A percentile compares a stretch with the other conserved stretches of the same genome.
Conservation (phyloP, 2,888 invertebrate species). For the Phrixothrix hirtus region DNA sequence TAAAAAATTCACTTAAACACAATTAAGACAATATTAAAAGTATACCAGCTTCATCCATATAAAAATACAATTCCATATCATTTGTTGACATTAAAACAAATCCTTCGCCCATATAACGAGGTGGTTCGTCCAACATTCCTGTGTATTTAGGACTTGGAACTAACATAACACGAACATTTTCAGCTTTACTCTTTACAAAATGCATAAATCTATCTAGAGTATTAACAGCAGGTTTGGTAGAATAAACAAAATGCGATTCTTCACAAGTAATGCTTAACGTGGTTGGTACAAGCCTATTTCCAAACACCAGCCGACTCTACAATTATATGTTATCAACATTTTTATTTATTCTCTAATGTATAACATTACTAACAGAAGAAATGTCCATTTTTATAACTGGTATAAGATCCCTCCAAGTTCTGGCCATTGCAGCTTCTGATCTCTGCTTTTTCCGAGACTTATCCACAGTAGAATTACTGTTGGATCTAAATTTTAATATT, state of each 20-base stretch:
- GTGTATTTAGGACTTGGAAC: slow-evolving; percentile 96
- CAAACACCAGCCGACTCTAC: slow-evolving; percentile 89
- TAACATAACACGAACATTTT: slow-evolving; percentile 92
- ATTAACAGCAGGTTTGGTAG: slow-evolving; percentile 93
- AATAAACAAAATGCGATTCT: slow-evolving; percentile 92
- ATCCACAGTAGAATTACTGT: slow-evolving; percentile 15
- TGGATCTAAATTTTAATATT: slow-evolving; percentile 29
- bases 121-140: slow-evolving; percentile 91
- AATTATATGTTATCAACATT: slow-evolving; percentile 24
- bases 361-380: slow-evolving; percentile 65
- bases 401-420: slow-evolving; percentile 93
- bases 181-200: slow-evolving; percentile 90
- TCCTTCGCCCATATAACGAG: slow-evolving; percentile 97
- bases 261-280: slow-evolving; percentile 90
- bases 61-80: slow-evolving; percentile 92
- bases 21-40: too few relatives aligned
- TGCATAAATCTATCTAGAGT: slow-evolving; percentile 95
- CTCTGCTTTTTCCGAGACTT: slow-evolving; percentile 57
- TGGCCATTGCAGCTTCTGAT: slow-evolving; percentile 81
- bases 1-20: too few relatives aligned
- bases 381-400: slow-evolving; percentile 96
- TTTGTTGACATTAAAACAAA: slow-evolving; percentile 97
- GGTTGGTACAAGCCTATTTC: slow-evolving; percentile 92
- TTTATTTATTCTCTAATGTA: too few relatives aligned
- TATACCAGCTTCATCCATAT: slow-evolving; percentile 96